Conservation (phyloP, 2,113 vertebrate genomes). For the Aleadryas rufinucha region DNA sequence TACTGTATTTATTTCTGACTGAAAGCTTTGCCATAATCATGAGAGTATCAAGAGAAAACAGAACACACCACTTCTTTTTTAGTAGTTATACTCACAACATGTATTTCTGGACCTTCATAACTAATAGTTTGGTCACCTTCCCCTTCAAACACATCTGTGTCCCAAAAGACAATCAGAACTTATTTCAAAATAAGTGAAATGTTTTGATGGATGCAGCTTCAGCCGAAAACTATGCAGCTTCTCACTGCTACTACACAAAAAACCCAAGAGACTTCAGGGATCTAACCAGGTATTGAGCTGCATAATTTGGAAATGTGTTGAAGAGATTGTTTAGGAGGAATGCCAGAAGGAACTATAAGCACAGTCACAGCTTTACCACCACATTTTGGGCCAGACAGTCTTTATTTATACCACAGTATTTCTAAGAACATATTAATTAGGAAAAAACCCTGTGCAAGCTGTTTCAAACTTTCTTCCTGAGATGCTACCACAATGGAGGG, state of each 20-base stretch:
- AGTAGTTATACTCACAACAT: not conserved
- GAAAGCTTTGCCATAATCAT: not conserved
- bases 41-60: not conserved
- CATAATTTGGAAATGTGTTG: not conserved
- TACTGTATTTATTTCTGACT: not conserved
- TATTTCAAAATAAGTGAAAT: not conserved
- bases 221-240: not conserved
- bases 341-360: not conserved
- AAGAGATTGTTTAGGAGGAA: not conserved
- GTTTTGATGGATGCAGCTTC: not conserved
- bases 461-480: not conserved
- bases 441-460: not conserved
- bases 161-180: not conserved
- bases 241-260: not conserved
- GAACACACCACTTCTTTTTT: not conserved
- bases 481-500: not conserved
- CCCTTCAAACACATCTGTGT: rapidly evolving
- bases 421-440: not conserved
- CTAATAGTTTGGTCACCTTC: not conserved
- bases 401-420: not conserved
- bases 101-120: not conserved
- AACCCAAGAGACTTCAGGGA: not conserved
- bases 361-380: not conserved
- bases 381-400: not conserved
- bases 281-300: not conserved